Evolutionary conservation across 2,113 vertebrate genomes (phyloP), one percentile per base, ranked within the genome.

Genomic region (Chunga burmeisteri): DNA sequence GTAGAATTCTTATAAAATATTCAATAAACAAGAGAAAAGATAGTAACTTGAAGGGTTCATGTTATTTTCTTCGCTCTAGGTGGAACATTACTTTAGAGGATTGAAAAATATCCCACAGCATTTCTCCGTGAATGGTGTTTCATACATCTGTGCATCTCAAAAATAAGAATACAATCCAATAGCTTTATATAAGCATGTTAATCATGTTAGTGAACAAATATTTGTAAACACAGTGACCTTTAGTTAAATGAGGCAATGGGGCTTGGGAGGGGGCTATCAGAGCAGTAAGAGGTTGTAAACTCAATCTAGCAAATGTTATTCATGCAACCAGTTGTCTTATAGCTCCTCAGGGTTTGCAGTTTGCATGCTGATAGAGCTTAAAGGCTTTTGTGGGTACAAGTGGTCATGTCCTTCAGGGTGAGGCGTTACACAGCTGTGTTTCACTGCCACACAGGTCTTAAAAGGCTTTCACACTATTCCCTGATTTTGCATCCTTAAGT

Each of bases 1-100:
- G 58, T 8, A 71, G 71, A 67, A 73, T 91, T 73, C 78, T 95
- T 90, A 97, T 96, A 83, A 96, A 97, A 96, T 88, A 97, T 96
- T 95, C 71, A 96, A 29, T 66, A 91, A 90, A 82, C n/a, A 50
- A 71, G 70, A 70, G 73, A 75, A 47, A 79, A 86, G 66, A 52
- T 12, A 81, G 86, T 50, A 89, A 65, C 88, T 84, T 72, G 66
- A 82, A 91, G 79, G 29, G 22, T 44, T 88, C 62, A 15, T n/a
- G 66, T 94, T 93, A 40, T 95, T 88, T 95, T 94, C 38, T 91
- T 88, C 2, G 0, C 42, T 80, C n/a, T 47, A 47, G 49, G 19
- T 81, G 46, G 40, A 96, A 68, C 29, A 30, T 73, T 81, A 10
- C 61, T 91, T 89, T 52, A 58, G 73, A 95, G 84, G 73, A 66